These are phyloP conservation scores for Matsumyia berberina DNA, from an alignment of 2,888 invertebrate genomes.

Conservation along the genomic window DNA sequence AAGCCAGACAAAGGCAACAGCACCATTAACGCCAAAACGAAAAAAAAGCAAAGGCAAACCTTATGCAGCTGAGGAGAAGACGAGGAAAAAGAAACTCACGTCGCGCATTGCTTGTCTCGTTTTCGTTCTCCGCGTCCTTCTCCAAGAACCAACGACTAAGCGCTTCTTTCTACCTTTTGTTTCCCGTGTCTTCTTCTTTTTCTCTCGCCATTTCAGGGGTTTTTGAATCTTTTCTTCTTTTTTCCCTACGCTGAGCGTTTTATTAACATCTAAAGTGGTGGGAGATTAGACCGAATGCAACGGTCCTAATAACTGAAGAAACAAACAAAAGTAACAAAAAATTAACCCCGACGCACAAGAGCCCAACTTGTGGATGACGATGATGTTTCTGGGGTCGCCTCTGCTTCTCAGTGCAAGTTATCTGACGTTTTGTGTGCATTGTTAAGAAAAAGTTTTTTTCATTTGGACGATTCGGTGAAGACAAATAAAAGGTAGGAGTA, in stretches of 20 bases:
- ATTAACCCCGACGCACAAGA: conserved; percentile 5
- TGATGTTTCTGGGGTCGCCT: conserved; percentile 17
- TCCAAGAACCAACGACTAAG: conserved; percentile 12
- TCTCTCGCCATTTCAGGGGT: conserved; percentile 10
- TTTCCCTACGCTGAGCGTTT: conserved; percentile 13
- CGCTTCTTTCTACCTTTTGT: conserved; percentile 14
- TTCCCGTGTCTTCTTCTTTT: too few species aligned
- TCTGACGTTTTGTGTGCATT: conserved; percentile 6
- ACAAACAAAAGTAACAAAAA: conserved; percentile 13
- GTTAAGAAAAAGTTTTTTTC: conserved; percentile 24
- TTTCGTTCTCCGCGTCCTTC: conserved; percentile 24
- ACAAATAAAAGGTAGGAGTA: background rate
- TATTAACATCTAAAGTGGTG: conserved; percentile 40
- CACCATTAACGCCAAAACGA: conserved; percentile 3
- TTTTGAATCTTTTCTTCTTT: conserved; percentile 6
- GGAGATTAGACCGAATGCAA: conserved; percentile 54
- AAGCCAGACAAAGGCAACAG: conserved; percentile 55
- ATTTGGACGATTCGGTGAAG: conserved; percentile 10
- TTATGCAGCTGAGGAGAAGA: conserved; percentile 23
- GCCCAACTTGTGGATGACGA: conserved; percentile 7
- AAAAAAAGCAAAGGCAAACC: conserved; percentile 10
- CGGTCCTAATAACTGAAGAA: conserved; percentile 20
- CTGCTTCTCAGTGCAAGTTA: conserved; percentile 14
- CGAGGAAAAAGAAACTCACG: conserved; percentile 11
- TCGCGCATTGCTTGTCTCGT: conserved; percentile 22